phyloP scores from a whole-genome alignment of 2,888 invertebrate genomes.

The Rhagium mordax region DNA sequence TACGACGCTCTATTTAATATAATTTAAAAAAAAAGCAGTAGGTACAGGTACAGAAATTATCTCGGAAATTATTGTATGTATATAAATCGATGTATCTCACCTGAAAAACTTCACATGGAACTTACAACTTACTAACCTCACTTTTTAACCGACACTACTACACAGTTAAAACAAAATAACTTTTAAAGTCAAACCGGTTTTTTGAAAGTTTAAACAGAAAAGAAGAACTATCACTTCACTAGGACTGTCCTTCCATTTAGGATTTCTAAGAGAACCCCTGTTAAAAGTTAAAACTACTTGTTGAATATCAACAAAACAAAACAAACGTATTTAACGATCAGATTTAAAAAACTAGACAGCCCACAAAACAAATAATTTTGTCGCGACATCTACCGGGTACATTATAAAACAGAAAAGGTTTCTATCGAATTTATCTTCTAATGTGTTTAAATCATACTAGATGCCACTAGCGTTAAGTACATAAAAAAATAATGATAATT shows the following conservation, averaged over 20 bases:
- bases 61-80: no score
- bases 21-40: no score
- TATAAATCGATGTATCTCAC: no score
- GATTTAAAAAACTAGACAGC: constrained; percentile 7
- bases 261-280: constrained; percentile 5
- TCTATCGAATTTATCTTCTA: not conserved
- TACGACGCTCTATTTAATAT: no score
- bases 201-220: not conserved
- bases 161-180: not conserved
- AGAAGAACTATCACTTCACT: not conserved
- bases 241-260: not conserved
- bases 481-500: no score
- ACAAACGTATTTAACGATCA: not conserved
- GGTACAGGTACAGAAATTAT: no score
- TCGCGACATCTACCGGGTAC: not conserved
- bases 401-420: not conserved
- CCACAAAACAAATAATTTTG: not conserved
- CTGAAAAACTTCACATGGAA: constrained; percentile 18
- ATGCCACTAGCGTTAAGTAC: no score
- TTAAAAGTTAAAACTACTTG: constrained; percentile 15
- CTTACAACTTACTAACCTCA: not conserved
- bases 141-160: constrained; percentile 18
- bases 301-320: no score
- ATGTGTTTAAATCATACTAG: not conserved
- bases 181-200: constrained; percentile 5